These are phyloP conservation scores for Leptinotarsa texana DNA, from an alignment of 1,140 invertebrate species.

Conservation along the genomic window DNA sequence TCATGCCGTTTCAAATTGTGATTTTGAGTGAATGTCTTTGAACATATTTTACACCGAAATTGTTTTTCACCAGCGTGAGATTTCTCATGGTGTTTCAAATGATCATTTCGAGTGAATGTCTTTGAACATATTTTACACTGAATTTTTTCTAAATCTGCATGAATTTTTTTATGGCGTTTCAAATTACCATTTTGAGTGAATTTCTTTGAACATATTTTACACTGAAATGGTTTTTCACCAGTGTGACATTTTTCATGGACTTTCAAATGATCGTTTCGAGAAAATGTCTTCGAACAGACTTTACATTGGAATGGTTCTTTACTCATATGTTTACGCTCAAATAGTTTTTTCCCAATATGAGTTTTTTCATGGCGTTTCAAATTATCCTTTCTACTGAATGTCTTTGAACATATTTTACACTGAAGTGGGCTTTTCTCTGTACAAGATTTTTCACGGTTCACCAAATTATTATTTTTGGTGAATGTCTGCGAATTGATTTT, in stretches of 20 bases:
- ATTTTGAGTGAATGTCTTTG: not conserved
- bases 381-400: too few relatives aligned
- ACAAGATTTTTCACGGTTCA: not conserved
- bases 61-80: not conserved
- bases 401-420: too few relatives aligned
- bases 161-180: not conserved
- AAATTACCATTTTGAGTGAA: not conserved
- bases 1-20: not conserved
- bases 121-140: conserved; percentile 1
- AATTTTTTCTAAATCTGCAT: not conserved
- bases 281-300: too few relatives aligned
- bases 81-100: not conserved
- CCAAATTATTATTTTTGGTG: not conserved
- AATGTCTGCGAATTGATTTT: not conserved
- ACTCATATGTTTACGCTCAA: not conserved
- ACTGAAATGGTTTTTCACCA: too few relatives aligned
- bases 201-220: too few relatives aligned
- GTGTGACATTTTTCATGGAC: too few relatives aligned
- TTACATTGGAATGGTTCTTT: too few relatives aligned
- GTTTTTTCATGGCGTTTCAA: too few relatives aligned
- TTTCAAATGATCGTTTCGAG: too few relatives aligned
- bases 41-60: not conserved
- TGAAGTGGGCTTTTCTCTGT: not conserved
- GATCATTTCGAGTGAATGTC: not conserved
- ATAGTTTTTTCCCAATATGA: too few relatives aligned